Conservation (phyloP, 2,888 invertebrate genomes). For the Acronicta alni region DNA sequence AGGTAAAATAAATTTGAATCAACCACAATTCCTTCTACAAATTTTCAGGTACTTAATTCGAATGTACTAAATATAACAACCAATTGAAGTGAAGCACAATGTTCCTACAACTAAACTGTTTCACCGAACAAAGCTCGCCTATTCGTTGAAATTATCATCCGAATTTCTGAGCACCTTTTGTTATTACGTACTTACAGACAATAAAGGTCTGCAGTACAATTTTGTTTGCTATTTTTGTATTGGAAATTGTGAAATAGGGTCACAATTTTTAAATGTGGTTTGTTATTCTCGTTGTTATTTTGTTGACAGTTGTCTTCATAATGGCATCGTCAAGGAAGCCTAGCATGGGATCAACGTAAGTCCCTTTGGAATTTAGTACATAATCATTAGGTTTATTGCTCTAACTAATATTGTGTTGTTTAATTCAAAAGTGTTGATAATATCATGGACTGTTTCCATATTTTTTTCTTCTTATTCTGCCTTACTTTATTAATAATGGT, state of each 20-base stretch:
- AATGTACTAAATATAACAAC: not conserved
- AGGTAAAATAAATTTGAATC: no score
- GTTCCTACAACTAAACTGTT: conserved; percentile 16
- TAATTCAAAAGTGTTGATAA: no score
- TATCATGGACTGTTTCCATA: no score
- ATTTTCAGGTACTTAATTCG: no score
- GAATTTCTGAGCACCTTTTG: conserved; percentile 48
- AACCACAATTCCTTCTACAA: no score
- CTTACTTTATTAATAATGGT: no score
- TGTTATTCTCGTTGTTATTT: conserved; percentile 16
- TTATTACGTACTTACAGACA: conserved; percentile 36
- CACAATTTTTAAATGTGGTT: conserved; percentile 19
- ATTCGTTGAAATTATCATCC: conserved; percentile 32
- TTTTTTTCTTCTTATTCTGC: no score
- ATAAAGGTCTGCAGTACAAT: conserved; percentile 28
- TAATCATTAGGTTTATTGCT: no score
- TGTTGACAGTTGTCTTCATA: conserved; percentile 31
- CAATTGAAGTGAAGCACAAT: conserved; percentile 13
- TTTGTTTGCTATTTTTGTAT: conserved; percentile 31
- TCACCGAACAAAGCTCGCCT: conserved; percentile 25
- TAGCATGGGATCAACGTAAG: conserved; percentile 42
- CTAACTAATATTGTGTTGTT: no score
- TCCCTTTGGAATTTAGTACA: conserved; percentile 6
- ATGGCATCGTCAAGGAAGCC: conserved; percentile 29
- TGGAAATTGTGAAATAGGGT: conserved; percentile 27